Evolutionary conservation across 1,140 invertebrate genomes (phyloP).

Genomic region (Oedothorax gibbosus): DNA sequence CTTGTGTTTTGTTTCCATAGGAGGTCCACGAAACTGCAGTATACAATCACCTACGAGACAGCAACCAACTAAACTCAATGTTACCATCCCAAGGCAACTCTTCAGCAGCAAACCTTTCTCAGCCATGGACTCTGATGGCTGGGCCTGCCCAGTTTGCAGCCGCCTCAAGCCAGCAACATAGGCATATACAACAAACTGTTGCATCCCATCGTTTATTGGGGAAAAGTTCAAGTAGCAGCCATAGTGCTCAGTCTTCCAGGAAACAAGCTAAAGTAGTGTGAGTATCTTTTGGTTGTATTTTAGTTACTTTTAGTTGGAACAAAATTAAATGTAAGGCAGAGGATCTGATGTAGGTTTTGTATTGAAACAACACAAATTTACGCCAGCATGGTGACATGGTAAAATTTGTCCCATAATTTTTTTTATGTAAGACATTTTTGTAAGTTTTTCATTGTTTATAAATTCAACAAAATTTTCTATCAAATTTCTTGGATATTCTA

Average conservation of each 20-base stretch:
- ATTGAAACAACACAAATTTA: background rate
- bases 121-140: conserved; percentile 62
- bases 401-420: no score
- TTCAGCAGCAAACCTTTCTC: conserved; percentile 51
- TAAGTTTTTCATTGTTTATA: no score
- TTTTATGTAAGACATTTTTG: no score
- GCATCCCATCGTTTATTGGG: conserved; percentile 32
- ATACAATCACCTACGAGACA: conserved; percentile 63
- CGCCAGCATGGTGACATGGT: no score
- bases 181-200: conserved; percentile 34
- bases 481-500: no score
- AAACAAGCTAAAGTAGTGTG: conserved; percentile 40
- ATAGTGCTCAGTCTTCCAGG: conserved; percentile 35
- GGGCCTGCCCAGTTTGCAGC: conserved; percentile 51
- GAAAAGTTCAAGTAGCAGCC: conserved; percentile 12
- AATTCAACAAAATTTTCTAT: no score
- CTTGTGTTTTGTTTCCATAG: background rate
- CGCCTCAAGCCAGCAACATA: conserved; percentile 41
- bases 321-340: no score
- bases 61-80: conserved; percentile 60
- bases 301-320: background rate
- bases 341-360: no score
- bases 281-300: background rate
- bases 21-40: conserved; percentile 50
- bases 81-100: conserved; percentile 59